These are phyloP conservation scores for Drosophila subsilvestris DNA, from an alignment of 2,888 invertebrate species.

Conservation along the genomic window DNA sequence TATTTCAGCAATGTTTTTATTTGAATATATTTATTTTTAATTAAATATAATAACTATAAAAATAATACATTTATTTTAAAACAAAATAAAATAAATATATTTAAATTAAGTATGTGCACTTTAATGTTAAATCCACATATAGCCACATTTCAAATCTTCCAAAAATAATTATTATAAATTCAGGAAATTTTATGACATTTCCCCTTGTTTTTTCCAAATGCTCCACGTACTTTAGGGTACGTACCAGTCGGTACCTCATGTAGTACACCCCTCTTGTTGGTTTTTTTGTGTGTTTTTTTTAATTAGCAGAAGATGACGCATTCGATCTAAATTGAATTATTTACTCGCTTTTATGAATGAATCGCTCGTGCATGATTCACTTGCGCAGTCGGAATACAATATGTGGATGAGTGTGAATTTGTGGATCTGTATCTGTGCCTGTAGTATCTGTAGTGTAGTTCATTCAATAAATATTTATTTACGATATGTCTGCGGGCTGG, in stretches of 20 bases:
- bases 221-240: neutral
- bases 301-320: constrained; percentile 56
- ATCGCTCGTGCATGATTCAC: constrained; percentile 42
- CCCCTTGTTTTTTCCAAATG: too few species aligned
- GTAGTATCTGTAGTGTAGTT: constrained; percentile 14
- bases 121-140: too few species aligned
- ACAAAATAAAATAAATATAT: too few species aligned
- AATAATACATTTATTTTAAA: too few species aligned
- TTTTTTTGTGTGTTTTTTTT: constrained; percentile 28
- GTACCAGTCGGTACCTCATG: neutral
- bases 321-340: constrained; percentile 58
- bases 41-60: too few species aligned
- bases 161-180: too few species aligned
- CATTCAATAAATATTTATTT: constrained; percentile 42
- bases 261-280: neutral
- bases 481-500: constrained; percentile 27
- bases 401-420: constrained; percentile 6
- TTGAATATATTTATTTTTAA: too few species aligned
- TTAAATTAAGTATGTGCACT: too few species aligned
- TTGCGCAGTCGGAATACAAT: neutral
- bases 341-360: constrained; percentile 58
- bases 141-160: too few species aligned
- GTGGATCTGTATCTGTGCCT: constrained; percentile 1
- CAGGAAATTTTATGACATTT: too few species aligned
- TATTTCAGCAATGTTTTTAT: too few species aligned